Conservation (phyloP, 2,113 vertebrate genomes). For the Barbus barbus region DNA sequence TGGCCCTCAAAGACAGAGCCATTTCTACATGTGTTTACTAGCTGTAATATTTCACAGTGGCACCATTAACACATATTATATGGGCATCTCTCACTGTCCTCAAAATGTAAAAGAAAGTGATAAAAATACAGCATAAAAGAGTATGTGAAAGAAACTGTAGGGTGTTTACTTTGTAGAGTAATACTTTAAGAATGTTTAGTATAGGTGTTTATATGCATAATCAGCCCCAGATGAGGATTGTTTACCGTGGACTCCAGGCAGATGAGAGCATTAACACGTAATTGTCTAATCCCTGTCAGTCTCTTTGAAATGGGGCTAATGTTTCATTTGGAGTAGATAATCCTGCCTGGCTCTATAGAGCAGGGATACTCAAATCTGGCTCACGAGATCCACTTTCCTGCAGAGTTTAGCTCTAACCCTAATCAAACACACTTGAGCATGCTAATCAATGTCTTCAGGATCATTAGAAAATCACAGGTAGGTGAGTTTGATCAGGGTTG, state of each 20-base stretch:
- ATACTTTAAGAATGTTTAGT: constrained; percentile 18
- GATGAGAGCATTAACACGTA: constrained; percentile 36
- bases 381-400: too few species aligned
- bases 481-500: too few species aligned
- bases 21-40: background rate
- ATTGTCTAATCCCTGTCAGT: constrained; percentile 38
- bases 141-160: background rate
- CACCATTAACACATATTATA: too few species aligned
- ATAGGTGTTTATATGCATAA: background rate
- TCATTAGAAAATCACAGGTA: too few species aligned
- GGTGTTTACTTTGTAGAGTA: background rate
- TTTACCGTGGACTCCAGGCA: constrained; percentile 26
- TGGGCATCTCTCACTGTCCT: too few species aligned
- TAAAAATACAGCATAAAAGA: background rate
- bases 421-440: too few species aligned
- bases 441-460: too few species aligned
- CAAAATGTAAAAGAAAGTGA: background rate
- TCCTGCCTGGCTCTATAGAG: constrained; percentile 16
- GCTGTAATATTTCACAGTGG: background rate
- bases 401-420: too few species aligned
- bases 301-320: constrained; percentile 42
- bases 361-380: too few species aligned
- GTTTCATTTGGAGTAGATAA: constrained; percentile 25
- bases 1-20: background rate
- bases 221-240: constrained; percentile 25